Evolutionary conservation across 2,888 invertebrate genomes (phyloP).

Genomic region (Acleris laterana): DNA sequence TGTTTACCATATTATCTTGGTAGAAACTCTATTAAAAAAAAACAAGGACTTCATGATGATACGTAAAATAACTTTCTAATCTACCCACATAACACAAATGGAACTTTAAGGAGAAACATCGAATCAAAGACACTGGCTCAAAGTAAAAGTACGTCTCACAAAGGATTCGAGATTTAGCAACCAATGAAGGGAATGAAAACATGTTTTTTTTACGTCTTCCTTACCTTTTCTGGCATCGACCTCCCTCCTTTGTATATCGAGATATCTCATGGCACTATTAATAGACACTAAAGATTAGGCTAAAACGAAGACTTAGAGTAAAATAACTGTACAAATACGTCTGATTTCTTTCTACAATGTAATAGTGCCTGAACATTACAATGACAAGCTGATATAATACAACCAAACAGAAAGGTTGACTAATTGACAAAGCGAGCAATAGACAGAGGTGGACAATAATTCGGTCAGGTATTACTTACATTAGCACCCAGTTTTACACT

Average conservation of each 20-base stretch:
- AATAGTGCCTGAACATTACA: slow-evolving; percentile 51
- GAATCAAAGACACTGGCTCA: slow-evolving; percentile 52
- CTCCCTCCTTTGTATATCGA: slow-evolving; percentile 38
- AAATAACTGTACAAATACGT: slow-evolving; percentile 69
- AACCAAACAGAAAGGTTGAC: slow-evolving; percentile 49
- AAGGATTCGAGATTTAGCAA: slow-evolving; percentile 80
- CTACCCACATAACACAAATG: slow-evolving; percentile 24
- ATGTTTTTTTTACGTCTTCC: slow-evolving; percentile 59
- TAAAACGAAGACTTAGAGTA: slow-evolving; percentile 62
- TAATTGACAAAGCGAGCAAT: slow-evolving; percentile 23
- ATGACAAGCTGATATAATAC: slow-evolving; percentile 54
- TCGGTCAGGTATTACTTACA: slow-evolving; percentile 76
- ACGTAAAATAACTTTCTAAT: slow-evolving; percentile 16
- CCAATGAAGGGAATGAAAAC: slow-evolving; percentile 77
- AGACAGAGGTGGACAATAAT: slow-evolving; percentile 47
- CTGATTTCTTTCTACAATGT: slow-evolving; percentile 62
- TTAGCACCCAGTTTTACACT: slow-evolving; percentile 76
- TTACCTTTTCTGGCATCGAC: slow-evolving; percentile 25
- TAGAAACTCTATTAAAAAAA: slow-evolving; percentile 3
- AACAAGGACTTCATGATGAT: background rate
- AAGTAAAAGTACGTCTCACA: slow-evolving; percentile 82
- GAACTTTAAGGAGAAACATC: slow-evolving; percentile 10
- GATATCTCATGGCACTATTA: slow-evolving; percentile 64
- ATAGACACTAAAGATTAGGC: slow-evolving; percentile 58
- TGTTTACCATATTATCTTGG: slow-evolving; percentile 32